These are phyloP conservation scores for Chroicocephalus ridibundus DNA, from an alignment of 2,113 vertebrate species.

Conservation along the genomic window DNA sequence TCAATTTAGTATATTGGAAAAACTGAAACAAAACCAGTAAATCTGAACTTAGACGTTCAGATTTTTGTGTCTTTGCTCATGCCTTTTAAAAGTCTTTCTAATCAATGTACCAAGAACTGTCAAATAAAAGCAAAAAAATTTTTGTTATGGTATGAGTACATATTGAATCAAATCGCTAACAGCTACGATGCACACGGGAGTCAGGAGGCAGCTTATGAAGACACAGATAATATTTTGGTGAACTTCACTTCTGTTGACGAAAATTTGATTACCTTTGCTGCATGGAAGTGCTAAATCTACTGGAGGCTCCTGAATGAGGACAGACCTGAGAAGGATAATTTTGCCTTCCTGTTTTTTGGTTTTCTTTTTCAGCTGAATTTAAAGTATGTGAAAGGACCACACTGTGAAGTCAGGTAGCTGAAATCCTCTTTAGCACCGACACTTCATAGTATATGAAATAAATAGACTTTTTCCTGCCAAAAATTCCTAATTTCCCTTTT, in stretches of 20 bases:
- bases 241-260: neutral
- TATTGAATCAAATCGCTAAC: neutral
- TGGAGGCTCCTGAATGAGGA: neutral
- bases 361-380: neutral
- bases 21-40: neutral
- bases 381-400: neutral
- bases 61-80: neutral
- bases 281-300: neutral
- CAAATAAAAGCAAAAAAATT: neutral
- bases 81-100: neutral
- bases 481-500: neutral
- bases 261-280: neutral
- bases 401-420: neutral
- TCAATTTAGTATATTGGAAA: neutral
- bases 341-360: neutral
- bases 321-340: neutral
- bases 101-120: neutral
- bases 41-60: neutral
- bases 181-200: neutral
- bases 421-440: neutral
- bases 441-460: neutral
- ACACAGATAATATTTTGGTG: neutral
- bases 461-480: neutral
- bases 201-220: neutral
- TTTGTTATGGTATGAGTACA: neutral